A percentile compares a stretch with the other conserved stretches of the same genome.
phyloP scores from a whole-genome alignment of 2,797 vertebrate species.

The Podarcis siculus region DNA sequence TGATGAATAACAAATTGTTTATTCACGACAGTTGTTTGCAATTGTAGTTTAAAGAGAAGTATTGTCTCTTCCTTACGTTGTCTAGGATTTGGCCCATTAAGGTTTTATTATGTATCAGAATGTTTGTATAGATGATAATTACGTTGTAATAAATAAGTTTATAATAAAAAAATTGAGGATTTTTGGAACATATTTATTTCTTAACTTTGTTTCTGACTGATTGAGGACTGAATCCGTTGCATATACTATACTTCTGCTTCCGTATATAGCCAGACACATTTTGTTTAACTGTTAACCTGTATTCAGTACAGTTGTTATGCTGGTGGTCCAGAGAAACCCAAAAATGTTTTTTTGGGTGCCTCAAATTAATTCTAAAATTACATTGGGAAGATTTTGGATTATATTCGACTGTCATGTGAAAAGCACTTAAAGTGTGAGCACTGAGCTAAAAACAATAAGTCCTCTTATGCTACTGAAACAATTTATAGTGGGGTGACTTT shows the following conservation, averaged over 20 bases:
- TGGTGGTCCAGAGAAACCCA: background rate
- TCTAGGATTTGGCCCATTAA: background rate
- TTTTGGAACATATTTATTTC: too few relatives aligned
- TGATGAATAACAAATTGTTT: background rate
- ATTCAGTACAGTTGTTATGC: background rate
- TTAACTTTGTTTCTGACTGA: too few relatives aligned
- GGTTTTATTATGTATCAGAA: background rate
- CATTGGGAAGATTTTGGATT: background rate
- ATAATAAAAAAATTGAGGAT: too few relatives aligned
- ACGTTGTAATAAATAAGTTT: too few relatives aligned
- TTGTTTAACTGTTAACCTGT: background rate
- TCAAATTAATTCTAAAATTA: background rate
- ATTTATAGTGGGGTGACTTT: background rate
- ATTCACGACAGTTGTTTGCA: background rate
- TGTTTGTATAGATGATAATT: background rate
- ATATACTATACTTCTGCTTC: background rate
- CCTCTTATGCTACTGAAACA: too few relatives aligned
- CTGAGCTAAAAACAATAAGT: too few relatives aligned
- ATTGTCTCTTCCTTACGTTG: background rate
- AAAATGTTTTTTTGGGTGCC: background rate
- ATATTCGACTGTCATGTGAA: background rate
- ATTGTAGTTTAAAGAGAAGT: background rate
- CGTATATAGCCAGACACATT: background rate
- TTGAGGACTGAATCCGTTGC: background rate
- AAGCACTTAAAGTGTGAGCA: background rate